Evolutionary conservation across 2,113 vertebrate genomes (phyloP).

Genomic region (Connochaetes taurinus): DNA sequence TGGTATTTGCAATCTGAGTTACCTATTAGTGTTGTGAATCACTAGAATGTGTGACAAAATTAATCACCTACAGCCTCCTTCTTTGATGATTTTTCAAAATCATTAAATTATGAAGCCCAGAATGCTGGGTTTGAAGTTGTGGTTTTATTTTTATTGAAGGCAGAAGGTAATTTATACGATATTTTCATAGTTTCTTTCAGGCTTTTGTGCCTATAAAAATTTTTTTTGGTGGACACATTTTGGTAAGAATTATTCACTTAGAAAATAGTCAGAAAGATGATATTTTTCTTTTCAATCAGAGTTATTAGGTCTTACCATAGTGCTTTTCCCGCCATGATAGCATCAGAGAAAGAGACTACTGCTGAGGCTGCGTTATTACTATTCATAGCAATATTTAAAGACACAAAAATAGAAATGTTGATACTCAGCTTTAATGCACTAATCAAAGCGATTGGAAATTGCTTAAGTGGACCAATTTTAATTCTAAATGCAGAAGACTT

Average conservation of each 20-base stretch:
- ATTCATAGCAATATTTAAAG: constrained; percentile 45
- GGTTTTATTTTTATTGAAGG: not conserved
- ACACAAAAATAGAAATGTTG: constrained; percentile 46
- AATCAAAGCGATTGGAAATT: constrained; percentile 53
- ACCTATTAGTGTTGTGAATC: not conserved
- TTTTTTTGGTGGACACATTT: not conserved
- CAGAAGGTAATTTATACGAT: not conserved
- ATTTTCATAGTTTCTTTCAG: not conserved
- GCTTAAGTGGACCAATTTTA: constrained; percentile 31
- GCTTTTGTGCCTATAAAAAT: not conserved
- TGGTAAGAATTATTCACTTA: constrained; percentile 40
- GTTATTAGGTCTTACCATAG: not conserved
- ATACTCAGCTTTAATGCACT: constrained; percentile 16
- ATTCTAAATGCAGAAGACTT: constrained; percentile 26
- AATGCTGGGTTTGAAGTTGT: not conserved
- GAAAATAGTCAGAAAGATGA: constrained; percentile 19
- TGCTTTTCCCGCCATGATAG: constrained; percentile 8
- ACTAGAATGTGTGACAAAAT: not conserved
- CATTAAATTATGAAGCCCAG: not conserved
- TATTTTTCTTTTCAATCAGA: constrained; percentile 38
- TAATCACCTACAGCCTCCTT: not conserved
- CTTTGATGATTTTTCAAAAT: constrained; percentile 23
- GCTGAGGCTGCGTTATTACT: constrained; percentile 34
- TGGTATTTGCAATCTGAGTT: not conserved
- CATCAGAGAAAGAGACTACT: not conserved